These are phyloP conservation scores for Rhinella marina DNA, from an alignment of 2,797 vertebrate species.

Conservation along the genomic window DNA sequence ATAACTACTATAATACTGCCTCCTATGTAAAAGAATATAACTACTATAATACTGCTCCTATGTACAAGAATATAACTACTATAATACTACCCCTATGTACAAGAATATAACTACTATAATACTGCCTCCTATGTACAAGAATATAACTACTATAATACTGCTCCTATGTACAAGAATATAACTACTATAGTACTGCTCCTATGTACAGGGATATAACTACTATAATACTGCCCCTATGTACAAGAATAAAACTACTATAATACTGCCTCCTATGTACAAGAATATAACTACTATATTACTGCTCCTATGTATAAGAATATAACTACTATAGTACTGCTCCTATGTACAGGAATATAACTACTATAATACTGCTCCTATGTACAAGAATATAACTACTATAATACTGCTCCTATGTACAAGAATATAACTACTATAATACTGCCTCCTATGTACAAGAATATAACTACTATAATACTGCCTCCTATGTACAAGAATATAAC, in stretches of 20 bases:
- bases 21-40: slow-evolving; percentile 2
- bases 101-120: slow-evolving; percentile 25
- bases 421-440: slow-evolving; percentile 21
- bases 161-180: slow-evolving; percentile 15
- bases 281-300: slow-evolving; percentile 22
- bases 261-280: slow-evolving; percentile 1
- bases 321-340: slow-evolving; percentile 17
- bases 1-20: slow-evolving; percentile 18
- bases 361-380: slow-evolving; percentile 16
- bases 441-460: neutral
- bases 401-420: slow-evolving; percentile 23
- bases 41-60: slow-evolving; percentile 19
- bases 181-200: slow-evolving; percentile 2
- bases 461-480: neutral
- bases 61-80: slow-evolving; percentile 16
- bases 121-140: neutral
- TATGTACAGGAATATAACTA: slow-evolving; percentile 14
- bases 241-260: slow-evolving; percentile 23
- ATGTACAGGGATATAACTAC: slow-evolving; percentile 11
- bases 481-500: slow-evolving; percentile 8
- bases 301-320: slow-evolving; percentile 18
- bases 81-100: neutral
- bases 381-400: slow-evolving; percentile 26
- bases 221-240: slow-evolving; percentile 5
- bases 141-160: slow-evolving; percentile 14